These are phyloP conservation scores for Steinernema hermaphroditum DNA, from an alignment of 2,888 invertebrate genomes.

Conservation along the genomic window DNA sequence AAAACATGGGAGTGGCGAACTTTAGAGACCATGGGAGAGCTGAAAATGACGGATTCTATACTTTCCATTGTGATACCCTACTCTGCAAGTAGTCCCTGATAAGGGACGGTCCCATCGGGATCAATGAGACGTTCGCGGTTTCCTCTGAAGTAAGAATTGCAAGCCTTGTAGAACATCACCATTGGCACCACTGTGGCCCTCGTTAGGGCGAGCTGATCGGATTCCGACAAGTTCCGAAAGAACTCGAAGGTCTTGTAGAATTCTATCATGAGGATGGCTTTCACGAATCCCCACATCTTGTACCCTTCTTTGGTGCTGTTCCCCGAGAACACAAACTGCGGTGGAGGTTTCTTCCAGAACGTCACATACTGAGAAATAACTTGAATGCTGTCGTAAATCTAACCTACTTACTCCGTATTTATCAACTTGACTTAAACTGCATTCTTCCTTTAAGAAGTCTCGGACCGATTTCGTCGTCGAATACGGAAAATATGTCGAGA, in stretches of 20 bases:
- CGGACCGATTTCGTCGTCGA: background rate
- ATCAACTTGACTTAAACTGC: background rate
- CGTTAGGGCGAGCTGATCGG: background rate
- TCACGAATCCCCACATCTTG: slow-evolving; percentile 1
- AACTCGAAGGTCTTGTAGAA: background rate
- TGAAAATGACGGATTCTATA: background rate
- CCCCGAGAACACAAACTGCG: background rate
- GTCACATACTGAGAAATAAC: no score
- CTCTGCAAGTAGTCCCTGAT: background rate
- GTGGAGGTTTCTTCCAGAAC: background rate
- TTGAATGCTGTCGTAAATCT: no score
- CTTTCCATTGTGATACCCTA: background rate
- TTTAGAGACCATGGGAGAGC: background rate
- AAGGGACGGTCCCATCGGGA: background rate
- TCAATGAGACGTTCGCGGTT: background rate
- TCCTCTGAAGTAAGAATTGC: background rate
- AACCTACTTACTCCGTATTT: no score
- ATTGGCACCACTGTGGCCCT: background rate
- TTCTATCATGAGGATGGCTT: background rate
- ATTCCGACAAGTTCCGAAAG: background rate
- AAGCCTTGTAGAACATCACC: background rate
- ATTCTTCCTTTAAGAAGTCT: background rate
- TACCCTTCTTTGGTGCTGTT: background rate
- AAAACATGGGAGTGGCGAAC: background rate
- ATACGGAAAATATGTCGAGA: background rate